Evolutionary conservation across 2,888 invertebrate genomes (phyloP), one percentile per base, ranked within the genome.

Genomic region (Cremastobaeus sp.): DNA sequence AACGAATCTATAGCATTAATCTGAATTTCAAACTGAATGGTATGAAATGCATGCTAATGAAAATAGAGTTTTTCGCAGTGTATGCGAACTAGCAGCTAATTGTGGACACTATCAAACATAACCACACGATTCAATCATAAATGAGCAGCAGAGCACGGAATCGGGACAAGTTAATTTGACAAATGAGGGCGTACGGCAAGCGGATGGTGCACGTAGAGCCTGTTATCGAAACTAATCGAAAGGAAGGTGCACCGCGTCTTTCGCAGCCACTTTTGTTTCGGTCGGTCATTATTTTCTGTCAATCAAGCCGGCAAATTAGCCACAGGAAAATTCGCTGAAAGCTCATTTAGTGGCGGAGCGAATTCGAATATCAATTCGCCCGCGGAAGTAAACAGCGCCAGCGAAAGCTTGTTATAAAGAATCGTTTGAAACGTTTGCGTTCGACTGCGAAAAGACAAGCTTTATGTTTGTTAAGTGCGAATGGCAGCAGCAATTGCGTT

Each of bases 151-250:
- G 57, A 69, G 64, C 64, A 54, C 14, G 54, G 60, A 69, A 72
- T 45, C 41, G 11, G 47, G 57, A 41, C 72, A 48, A 68, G 50
- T 69, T 64, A 64, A 66, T 69, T 68, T 72, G 72, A 76, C 72
- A 65, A 76, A 76, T 69, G 64, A 55, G 30, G 41, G 48, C 59
- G 60, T 64, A 65, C 45, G 32, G 54, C 39, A 55, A 72, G 69
- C 60, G 69, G 60, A 8, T 64, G 39, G 47, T 11, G 37, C 25
- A 54, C 50, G 57, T 25, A 30, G 45, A 77, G 76, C 75, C 60
- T 74, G 76, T 77, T 76, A 76, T 75, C 60, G 74, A 37, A 54
- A 71, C 72, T 59, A 75, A 76, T 78, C 70, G 73, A 62, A 64
- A 59, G 59, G 39, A 45, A 60, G 39, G n/a, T 3, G 32, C n/a